Conservation (phyloP, 2,113 vertebrate genomes). For the Ursus arctos region DNA sequence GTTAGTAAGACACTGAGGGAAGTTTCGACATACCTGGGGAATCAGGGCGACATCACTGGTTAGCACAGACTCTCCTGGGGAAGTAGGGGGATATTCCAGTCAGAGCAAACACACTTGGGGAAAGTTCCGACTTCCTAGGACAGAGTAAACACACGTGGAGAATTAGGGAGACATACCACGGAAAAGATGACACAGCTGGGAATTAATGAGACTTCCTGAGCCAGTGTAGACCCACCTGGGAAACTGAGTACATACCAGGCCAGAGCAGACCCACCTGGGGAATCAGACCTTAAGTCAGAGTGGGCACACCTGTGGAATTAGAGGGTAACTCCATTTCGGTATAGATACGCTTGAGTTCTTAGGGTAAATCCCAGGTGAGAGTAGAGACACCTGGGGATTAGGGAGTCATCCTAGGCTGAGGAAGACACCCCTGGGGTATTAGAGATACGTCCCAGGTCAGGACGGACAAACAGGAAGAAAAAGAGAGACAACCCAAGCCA, state of each 20-base stretch:
- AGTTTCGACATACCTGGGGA: neutral
- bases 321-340: neutral
- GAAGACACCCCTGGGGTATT: neutral
- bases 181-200: neutral
- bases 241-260: neutral
- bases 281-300: neutral
- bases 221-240: neutral
- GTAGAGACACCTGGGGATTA: neutral
- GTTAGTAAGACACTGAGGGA: neutral
- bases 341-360: fast-evolving
- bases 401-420: neutral
- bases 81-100: neutral
- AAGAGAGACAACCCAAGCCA: neutral
- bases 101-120: neutral
- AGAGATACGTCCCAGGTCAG: neutral
- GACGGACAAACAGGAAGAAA: neutral
- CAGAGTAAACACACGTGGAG: neutral
- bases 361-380: neutral
- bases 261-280: neutral
- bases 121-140: neutral
- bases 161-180: neutral
- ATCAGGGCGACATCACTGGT: neutral
- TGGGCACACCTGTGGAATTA: neutral
- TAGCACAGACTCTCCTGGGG: neutral
- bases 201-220: neutral